Evolutionary conservation across 2,888 invertebrate species (phyloP).

Genomic region (Gymnocheta viridis): DNA sequence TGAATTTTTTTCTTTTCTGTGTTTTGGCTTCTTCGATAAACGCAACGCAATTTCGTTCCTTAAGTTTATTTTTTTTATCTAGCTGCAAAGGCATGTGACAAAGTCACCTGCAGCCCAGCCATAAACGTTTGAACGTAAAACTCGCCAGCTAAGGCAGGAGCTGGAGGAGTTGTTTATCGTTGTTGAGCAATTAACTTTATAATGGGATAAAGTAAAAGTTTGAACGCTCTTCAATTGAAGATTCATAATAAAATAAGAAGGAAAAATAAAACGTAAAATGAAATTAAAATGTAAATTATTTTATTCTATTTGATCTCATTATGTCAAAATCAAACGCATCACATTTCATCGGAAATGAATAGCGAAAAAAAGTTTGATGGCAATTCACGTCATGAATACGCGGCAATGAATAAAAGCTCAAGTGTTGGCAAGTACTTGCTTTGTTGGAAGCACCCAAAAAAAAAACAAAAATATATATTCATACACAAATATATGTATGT

Average conservation of each 20-base stretch:
- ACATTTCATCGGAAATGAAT: slow-evolving; percentile 34
- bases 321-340: slow-evolving; percentile 51
- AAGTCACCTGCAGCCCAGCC: slow-evolving; percentile 60
- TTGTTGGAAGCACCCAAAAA: slow-evolving; percentile 53
- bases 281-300: slow-evolving; percentile 64
- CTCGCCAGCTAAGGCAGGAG: background rate
- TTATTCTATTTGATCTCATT: slow-evolving; percentile 66
- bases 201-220: slow-evolving; percentile 65
- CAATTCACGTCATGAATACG: slow-evolving; percentile 42
- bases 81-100: slow-evolving; percentile 63
- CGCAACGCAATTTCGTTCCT: slow-evolving; percentile 58
- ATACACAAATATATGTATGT: background rate
- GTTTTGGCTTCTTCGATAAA: slow-evolving; percentile 19
- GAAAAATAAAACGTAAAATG: background rate
- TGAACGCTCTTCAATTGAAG: slow-evolving; percentile 67
- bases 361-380: slow-evolving; percentile 20
- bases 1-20: background rate
- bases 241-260: slow-evolving; percentile 32
- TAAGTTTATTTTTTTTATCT: background rate
- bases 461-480: background rate
- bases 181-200: slow-evolving; percentile 69
- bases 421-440: slow-evolving; percentile 65
- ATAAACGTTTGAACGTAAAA: slow-evolving; percentile 11
- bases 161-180: slow-evolving; percentile 57
- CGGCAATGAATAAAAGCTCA: slow-evolving; percentile 55